Conservation (phyloP, 1,140 invertebrate genomes). For the Drosophila equinoxialis region DNA sequence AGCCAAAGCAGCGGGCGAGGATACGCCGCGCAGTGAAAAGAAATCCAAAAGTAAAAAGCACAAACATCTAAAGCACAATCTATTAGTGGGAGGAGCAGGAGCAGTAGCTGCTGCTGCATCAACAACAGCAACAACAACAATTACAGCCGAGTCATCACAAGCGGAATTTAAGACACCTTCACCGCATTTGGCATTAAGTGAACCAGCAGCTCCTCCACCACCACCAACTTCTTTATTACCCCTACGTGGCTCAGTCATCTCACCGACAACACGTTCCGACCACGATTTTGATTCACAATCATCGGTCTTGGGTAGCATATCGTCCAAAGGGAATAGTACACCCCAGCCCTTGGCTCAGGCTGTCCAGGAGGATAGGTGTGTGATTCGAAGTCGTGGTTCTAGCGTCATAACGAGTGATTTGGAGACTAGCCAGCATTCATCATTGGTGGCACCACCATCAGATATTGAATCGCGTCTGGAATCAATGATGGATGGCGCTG, state of each 20-base stretch:
- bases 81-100: slow-evolving; percentile 32
- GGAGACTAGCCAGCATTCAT: slow-evolving; percentile 82
- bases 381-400: slow-evolving; percentile 77
- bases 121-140: slow-evolving; percentile 66
- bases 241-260: slow-evolving; percentile 65
- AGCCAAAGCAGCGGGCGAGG: slow-evolving; percentile 51
- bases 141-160: slow-evolving; percentile 6
- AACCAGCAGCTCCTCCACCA: slow-evolving; percentile 38
- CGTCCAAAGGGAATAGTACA: slow-evolving; percentile 79
- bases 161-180: slow-evolving; percentile 83
- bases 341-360: slow-evolving; percentile 68
- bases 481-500: slow-evolving; percentile 78
- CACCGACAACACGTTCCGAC: slow-evolving; percentile 69
- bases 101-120: slow-evolving; percentile 18
- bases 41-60: slow-evolving; percentile 82
- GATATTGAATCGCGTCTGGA: slow-evolving; percentile 79
- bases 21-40: slow-evolving; percentile 67
- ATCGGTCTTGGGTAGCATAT: slow-evolving; percentile 81
- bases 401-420: slow-evolving; percentile 81
- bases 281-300: slow-evolving; percentile 82
- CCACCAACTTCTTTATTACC: slow-evolving; percentile 26
- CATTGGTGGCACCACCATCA: slow-evolving; percentile 79
- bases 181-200: slow-evolving; percentile 83
- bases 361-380: slow-evolving; percentile 77
- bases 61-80: slow-evolving; percentile 81